Evolutionary conservation across 2,113 vertebrate species (phyloP), one percentile per base, ranked within the genome.

Genomic region (Corvus hawaiiensis): DNA sequence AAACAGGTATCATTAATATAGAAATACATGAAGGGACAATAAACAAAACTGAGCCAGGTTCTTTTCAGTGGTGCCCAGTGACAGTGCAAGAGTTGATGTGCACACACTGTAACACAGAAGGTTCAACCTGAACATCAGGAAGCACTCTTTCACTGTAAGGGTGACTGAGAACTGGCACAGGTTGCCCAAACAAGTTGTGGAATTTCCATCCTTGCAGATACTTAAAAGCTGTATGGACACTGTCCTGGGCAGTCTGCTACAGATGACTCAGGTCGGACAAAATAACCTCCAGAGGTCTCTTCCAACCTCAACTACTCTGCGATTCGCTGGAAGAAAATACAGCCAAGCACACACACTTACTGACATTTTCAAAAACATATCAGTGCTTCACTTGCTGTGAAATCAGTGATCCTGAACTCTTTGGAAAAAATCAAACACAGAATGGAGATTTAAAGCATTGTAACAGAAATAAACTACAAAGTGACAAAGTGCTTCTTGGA

Each of bases 21-120:
- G 37, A 79, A 52, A 68, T 33, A 48, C 9, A 52, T 10, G 20
- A 84, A 74, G 43, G 39, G 27, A 78, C 11, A 64, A 10, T 17
- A 59, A 88, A 71, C 33, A 78, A 52, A 21, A 49, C 24, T 13
- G 22, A 74, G 18, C 16, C 37, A 44, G 43, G 10, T 39, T 55
- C 24, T 72, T 63, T 69, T 19, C 26, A 56, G 30, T 58, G 32
- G 5, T 58, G 43, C 18, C 19, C 56, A 79, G 20, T 13, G 68
- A 30, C 27, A 62, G 20, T 0, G 0, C 12, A 52, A 72, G 43
- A 76, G 17, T n/a, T 2, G 1, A 63, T 11, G 12, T 6, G 41
- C 18, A 35, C 9, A 28, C 4, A 52, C 13, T 12, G 19, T 67
- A 84, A 83, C 17, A 37, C 11, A 19, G 22, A 10, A 66, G 12